These are phyloP conservation scores for Ephestia elutella DNA, from an alignment of 1,140 invertebrate genomes.

Conservation along the genomic window DNA sequence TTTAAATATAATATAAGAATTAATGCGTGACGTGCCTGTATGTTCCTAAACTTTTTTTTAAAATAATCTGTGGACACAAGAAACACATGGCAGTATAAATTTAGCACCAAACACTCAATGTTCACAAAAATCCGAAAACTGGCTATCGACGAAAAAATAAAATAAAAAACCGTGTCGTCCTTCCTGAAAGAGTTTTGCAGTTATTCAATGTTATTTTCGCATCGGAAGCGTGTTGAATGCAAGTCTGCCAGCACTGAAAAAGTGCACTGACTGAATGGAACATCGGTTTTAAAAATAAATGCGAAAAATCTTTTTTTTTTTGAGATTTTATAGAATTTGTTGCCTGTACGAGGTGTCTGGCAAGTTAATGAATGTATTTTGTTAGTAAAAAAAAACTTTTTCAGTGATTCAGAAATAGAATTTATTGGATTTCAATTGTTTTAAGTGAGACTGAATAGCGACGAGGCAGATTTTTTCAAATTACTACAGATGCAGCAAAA, in stretches of 20 bases:
- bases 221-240: conserved; percentile 6
- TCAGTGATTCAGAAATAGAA: too few species aligned
- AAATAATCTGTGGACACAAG: not conserved
- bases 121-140: not conserved
- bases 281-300: not conserved
- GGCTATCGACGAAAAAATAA: not conserved
- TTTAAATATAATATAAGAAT: too few species aligned
- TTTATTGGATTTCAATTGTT: too few species aligned
- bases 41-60: too few species aligned
- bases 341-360: not conserved
- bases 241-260: conserved; percentile 7
- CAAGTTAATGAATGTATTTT: not conserved
- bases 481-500: too few species aligned
- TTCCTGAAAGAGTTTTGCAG: conserved; percentile 3
- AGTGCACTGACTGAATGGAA: conserved; percentile 7
- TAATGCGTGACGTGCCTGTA: too few species aligned
- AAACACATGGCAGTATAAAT: not conserved
- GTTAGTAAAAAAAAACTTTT: not conserved
- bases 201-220: conserved; percentile 5
- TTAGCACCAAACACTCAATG: not conserved
- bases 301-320: not conserved
- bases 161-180: not conserved
- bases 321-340: not conserved
- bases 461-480: too few species aligned
- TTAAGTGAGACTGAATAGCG: too few species aligned